Percentiles rank a stretch among this genome's conserved stretches.
Conservation (phyloP, 2,113 vertebrate genomes). For the Scomber japonicus region DNA sequence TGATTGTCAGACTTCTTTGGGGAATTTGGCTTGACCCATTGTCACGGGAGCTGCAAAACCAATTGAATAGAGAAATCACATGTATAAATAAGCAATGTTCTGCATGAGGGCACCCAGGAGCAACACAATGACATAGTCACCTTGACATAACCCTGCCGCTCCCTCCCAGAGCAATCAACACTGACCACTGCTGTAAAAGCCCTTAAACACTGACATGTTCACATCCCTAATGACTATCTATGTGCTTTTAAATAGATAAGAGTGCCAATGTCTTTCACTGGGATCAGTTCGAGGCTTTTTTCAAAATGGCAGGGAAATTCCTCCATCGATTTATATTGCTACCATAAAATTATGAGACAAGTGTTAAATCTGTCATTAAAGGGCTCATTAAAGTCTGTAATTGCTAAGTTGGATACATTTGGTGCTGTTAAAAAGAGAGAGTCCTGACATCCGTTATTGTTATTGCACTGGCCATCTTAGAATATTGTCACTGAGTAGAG, state of each 20-base stretch:
- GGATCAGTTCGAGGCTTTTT: constrained; percentile 26
- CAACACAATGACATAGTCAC: constrained; percentile 73
- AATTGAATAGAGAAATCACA: constrained; percentile 83
- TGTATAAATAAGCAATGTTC: constrained; percentile 82
- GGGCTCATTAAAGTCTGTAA: constrained; percentile 75
- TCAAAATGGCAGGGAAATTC: constrained; percentile 56
- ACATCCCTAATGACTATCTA: constrained; percentile 61
- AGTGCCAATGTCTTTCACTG: constrained; percentile 19
- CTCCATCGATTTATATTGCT: constrained; percentile 69
- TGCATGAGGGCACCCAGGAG: constrained; percentile 62
- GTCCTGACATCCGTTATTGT: constrained; percentile 50
- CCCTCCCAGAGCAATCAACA: constrained; percentile 45
- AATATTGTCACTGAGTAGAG: not conserved
- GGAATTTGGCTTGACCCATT: constrained; percentile 69
- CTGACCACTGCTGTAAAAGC: constrained; percentile 48
- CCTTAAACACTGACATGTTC: constrained; percentile 41
- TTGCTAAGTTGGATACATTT: constrained; percentile 67
- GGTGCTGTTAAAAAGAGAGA: constrained; percentile 61
- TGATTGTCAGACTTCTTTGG: constrained; percentile 71
- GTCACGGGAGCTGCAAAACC: constrained; percentile 61
- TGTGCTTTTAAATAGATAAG: constrained; percentile 64
- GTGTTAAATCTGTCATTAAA: constrained; percentile 76
- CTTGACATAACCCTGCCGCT: constrained; percentile 76
- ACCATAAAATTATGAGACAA: constrained; percentile 75
- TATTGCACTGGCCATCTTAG: constrained; percentile 26